Conservation (phyloP, 2,797 vertebrate genomes). For the Arrhamphus sclerolepis region DNA sequence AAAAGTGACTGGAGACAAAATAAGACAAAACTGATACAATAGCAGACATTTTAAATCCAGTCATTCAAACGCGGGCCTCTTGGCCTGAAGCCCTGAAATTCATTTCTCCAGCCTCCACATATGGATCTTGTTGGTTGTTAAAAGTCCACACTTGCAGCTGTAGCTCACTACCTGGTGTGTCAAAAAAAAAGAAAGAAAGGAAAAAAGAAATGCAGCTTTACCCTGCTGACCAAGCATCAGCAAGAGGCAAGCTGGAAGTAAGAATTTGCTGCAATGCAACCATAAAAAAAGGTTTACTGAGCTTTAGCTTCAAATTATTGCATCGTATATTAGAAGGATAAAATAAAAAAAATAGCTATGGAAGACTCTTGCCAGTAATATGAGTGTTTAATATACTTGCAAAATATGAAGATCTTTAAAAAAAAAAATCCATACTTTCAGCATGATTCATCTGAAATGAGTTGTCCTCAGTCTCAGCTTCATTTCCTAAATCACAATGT, state of each 20-base stretch:
- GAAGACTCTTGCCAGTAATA: background rate
- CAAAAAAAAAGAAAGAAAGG: conserved; percentile 1
- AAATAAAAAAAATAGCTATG: conserved; percentile 2
- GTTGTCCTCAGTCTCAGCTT: background rate
- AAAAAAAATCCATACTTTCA: background rate
- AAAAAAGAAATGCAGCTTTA: background rate
- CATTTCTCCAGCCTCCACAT: background rate
- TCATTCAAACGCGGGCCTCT: background rate
- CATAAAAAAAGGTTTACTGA: conserved; percentile 9
- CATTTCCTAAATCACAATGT: background rate
- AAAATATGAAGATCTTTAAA: background rate
- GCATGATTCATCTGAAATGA: background rate
- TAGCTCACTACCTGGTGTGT: conserved; percentile 1
- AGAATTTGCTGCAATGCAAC: background rate
- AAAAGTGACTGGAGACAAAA: background rate
- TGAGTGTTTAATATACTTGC: too few relatives aligned
- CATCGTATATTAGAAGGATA: conserved; percentile 2
- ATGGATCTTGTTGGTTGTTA: background rate
- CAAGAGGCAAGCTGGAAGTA: background rate
- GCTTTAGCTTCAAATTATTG: conserved; percentile 4
- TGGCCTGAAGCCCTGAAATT: background rate
- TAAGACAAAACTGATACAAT: background rate
- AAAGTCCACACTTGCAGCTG: background rate
- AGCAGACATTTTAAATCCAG: conserved; percentile 4
- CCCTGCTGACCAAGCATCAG: background rate